A percentile compares a stretch with the other conserved stretches of the same genome.
These are phyloP conservation scores for Hypothenemus hampei DNA, from an alignment of 1,140 invertebrate species.

Conservation along the genomic window DNA sequence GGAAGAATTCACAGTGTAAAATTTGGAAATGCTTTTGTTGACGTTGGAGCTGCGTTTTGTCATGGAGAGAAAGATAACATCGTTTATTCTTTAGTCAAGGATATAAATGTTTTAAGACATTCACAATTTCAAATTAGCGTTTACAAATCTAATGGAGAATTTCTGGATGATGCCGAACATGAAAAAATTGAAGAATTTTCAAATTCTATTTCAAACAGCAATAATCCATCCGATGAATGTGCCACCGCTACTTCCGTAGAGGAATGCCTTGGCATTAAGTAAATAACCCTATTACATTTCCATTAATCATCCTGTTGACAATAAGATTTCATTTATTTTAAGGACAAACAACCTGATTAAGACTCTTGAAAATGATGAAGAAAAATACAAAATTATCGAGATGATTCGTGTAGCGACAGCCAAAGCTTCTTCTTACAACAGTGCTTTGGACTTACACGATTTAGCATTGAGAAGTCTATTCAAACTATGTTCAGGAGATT, in stretches of 20 bases:
- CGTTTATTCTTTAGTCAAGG: conserved; percentile 60
- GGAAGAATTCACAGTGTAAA: conserved; percentile 58
- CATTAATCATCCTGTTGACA: no score
- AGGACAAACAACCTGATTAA: no score
- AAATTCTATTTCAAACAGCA: background rate
- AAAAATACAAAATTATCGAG: no score
- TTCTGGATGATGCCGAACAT: background rate
- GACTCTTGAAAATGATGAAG: no score
- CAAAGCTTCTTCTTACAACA: background rate
- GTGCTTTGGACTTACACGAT: conserved; percentile 21
- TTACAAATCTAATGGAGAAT: conserved; percentile 26
- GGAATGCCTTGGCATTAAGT: conserved; percentile 24
- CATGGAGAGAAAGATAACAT: conserved; percentile 71
- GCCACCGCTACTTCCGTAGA: conserved; percentile 17
- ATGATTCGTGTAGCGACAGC: no score
- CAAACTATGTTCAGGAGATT: conserved; percentile 29
- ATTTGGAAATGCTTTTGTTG: conserved; percentile 60
- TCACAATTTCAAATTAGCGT: no score
- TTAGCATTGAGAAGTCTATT: conserved; percentile 11
- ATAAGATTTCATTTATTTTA: no score
- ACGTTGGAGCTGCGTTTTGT: conserved; percentile 74
- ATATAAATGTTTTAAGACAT: conserved; percentile 50
- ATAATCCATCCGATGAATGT: conserved; percentile 9
- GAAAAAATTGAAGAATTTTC: conserved; percentile 18
- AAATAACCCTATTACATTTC: no score